Evolutionary conservation across 2,888 invertebrate genomes (phyloP).

Genomic region (Athetis lepigone): DNA sequence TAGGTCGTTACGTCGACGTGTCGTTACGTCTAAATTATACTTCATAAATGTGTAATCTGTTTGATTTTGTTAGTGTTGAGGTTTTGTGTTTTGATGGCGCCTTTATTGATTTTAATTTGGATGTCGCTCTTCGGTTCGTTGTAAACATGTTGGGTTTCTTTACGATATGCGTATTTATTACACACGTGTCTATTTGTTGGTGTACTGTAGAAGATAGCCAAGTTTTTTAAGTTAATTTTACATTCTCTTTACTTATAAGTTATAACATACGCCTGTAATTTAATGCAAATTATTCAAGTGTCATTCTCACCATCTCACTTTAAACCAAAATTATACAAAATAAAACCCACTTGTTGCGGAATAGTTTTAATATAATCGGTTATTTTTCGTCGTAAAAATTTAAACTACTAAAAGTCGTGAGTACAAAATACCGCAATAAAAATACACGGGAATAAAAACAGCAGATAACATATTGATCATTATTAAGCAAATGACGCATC

Average conservation of each 20-base stretch:
- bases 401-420: neutral
- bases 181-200: neutral
- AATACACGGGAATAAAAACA: neutral
- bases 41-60: slow-evolving; percentile 66
- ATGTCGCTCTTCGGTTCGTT: slow-evolving; percentile 35
- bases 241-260: no score
- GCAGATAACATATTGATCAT: neutral
- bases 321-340: neutral
- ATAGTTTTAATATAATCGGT: slow-evolving; percentile 30
- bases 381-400: neutral
- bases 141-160: slow-evolving; percentile 32
- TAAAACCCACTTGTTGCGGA: slow-evolving; percentile 43
- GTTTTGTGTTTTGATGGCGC: slow-evolving; percentile 54
- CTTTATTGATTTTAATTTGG: slow-evolving; percentile 56
- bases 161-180: slow-evolving; percentile 16
- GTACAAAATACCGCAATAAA: neutral
- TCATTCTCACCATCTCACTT: neutral
- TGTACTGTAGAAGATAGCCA: neutral
- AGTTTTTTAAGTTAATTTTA: neutral
- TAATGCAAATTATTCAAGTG: neutral
- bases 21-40: slow-evolving; percentile 64
- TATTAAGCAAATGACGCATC: neutral
- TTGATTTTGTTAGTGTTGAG: slow-evolving; percentile 63
- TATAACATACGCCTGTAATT: no score
- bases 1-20: slow-evolving; percentile 65